phyloP scores from a whole-genome alignment of 2,113 vertebrate genomes.

The Antidorcas marsupialis region DNA sequence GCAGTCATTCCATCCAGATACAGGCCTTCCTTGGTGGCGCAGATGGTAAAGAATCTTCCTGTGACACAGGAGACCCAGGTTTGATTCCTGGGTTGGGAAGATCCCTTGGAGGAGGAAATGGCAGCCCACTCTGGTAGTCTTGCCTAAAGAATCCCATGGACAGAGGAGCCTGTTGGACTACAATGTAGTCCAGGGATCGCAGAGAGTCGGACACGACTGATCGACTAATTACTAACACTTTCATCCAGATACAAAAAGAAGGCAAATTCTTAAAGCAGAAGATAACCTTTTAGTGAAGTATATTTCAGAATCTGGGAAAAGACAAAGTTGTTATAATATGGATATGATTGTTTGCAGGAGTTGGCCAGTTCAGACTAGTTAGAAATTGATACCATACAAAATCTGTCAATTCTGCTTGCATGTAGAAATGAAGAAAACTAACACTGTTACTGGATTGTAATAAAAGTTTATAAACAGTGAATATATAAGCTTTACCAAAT shows the following conservation, averaged over 20 bases:
- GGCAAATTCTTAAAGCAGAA: background rate
- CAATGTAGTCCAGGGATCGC: background rate
- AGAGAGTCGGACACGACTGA: background rate
- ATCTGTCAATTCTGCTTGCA: background rate
- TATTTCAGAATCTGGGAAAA: background rate
- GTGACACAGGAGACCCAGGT: background rate
- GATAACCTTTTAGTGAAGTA: background rate
- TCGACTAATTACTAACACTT: background rate
- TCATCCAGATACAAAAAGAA: background rate
- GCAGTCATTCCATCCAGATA: background rate
- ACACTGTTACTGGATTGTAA: background rate
- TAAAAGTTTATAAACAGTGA: background rate
- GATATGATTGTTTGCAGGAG: background rate
- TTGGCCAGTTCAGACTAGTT: background rate
- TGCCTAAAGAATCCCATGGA: background rate
- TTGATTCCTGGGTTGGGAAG: background rate
- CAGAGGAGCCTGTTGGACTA: background rate
- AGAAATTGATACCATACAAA: background rate
- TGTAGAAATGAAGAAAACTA: background rate
- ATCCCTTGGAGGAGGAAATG: background rate
- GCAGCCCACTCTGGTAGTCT: background rate
- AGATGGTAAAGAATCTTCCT: background rate
- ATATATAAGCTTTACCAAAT: background rate
- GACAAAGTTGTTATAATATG: background rate
- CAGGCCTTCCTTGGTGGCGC: background rate